These are phyloP conservation scores for Dipodomys stephensi DNA, from an alignment of 2,113 vertebrate species.

Conservation along the genomic window DNA sequence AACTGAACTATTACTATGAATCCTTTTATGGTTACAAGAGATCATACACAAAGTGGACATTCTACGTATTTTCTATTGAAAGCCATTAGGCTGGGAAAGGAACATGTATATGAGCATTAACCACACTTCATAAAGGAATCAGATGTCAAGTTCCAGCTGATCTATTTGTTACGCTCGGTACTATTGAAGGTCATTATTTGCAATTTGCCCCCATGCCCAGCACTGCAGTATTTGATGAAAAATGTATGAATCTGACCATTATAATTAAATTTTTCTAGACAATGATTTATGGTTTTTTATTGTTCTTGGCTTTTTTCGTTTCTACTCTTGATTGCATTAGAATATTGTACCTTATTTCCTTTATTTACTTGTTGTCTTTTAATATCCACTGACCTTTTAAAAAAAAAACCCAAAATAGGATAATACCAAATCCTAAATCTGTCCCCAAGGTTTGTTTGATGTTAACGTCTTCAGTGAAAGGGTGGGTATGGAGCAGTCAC, in stretches of 20 bases:
- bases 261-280: slow-evolving; percentile 71
- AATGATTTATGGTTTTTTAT: slow-evolving; percentile 70
- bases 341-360: slow-evolving; percentile 31
- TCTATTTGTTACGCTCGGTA: slow-evolving; percentile 65
- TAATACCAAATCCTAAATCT: slow-evolving; percentile 66
- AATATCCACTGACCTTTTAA: slow-evolving; percentile 74
- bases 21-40: not conserved
- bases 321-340: slow-evolving; percentile 39
- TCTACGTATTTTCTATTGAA: slow-evolving; percentile 6
- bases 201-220: slow-evolving; percentile 11
- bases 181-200: slow-evolving; percentile 57
- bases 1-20: not conserved
- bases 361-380: slow-evolving; percentile 64
- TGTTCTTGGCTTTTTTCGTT: slow-evolving; percentile 60
- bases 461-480: slow-evolving; percentile 73
- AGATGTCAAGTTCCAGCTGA: slow-evolving; percentile 66
- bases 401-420: slow-evolving; percentile 65
- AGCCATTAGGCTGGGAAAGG: slow-evolving; percentile 10
- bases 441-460: slow-evolving; percentile 13
- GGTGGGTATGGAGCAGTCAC: not conserved
- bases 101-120: slow-evolving; percentile 56
- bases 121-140: slow-evolving; percentile 65
- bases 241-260: slow-evolving; percentile 58
- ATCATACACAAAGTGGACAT: not conserved
- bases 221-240: slow-evolving; percentile 47